Evolutionary conservation across 2,113 vertebrate genomes (phyloP), one percentile per base, ranked within the genome.

Genomic region (Galeopterus variegatus): DNA sequence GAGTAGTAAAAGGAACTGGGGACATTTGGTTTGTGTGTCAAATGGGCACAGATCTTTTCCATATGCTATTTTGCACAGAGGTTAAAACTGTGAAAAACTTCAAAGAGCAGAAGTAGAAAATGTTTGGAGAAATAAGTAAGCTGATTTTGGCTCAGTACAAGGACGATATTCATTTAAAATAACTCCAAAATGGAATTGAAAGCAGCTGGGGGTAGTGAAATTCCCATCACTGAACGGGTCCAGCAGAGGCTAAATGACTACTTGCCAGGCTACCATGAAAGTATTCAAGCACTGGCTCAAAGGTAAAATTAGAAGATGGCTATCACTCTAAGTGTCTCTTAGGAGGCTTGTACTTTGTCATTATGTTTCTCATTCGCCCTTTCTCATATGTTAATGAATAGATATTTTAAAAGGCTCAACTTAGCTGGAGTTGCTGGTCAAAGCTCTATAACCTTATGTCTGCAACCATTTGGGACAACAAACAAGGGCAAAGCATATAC

Each of bases 331-430:
- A 79, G 3, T 26, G 26, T 73, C 77, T 91, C 83, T 92, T 54
- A 73, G 23, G 12, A 86, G 48, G 72, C 36, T 54, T 82, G 52
- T 65, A 65, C 36, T 75, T 83, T 28, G 19, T 70, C 76, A 62
- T 64, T 67, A 6, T 45, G 69, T 87, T 77, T 76, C 50, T 92
- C n/a, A 80, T 69, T 90, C 41, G 60, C 1, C 69, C 58, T 36
- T 94, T 94, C n/a, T 94, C 52, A n/a, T n/a, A 79, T 69, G 15
- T 69, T 96, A 96, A 80, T 83, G 24, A 56, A 18, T 31, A 72
- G 26, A 54, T 91, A 80, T 95, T 90, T 87, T 77, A 14, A 90
- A 95, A 87, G 24, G 24, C 2, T 88, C 48, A 81, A 8, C 4
- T 77, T 96, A 82, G 11, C 18, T 67, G 62, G 23, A 41, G 18